Percentiles rank a stretch among this genome's conserved stretches.
Conservation (phyloP, 2,888 invertebrate species). For the Megaustenia siamemsis region DNA sequence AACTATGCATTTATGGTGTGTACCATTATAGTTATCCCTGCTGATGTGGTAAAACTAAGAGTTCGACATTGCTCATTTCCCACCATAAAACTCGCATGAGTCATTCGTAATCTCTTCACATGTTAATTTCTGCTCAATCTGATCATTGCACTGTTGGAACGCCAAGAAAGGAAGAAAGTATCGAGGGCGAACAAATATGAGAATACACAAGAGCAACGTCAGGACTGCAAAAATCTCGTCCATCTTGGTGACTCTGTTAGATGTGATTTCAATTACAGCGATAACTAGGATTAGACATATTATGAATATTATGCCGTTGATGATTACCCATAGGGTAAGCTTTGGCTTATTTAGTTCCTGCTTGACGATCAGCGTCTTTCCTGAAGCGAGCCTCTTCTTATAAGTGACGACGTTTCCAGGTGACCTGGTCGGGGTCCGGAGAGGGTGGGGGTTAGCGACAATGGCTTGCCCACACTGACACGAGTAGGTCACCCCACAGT, state of each 20-base stretch:
- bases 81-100: neutral
- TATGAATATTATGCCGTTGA: neutral
- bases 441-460: no score
- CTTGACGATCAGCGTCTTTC: conserved; percentile 1
- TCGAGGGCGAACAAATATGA: conserved; percentile 14
- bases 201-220: conserved; percentile 4
- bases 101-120: neutral
- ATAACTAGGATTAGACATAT: neutral
- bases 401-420: neutral
- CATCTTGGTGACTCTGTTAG: neutral
- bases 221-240: conserved; percentile 17
- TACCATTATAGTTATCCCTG: no score
- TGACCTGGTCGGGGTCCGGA: neutral
- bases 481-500: neutral
- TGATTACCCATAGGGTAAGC: neutral
- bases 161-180: neutral
- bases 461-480: neutral
- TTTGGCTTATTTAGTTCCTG: neutral
- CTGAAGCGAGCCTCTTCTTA: conserved; percentile 1
- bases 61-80: no score
- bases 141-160: neutral
- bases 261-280: neutral
- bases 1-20: no score
- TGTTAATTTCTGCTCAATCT: no score
- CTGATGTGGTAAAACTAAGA: no score